Evolutionary conservation across 2,113 vertebrate genomes (phyloP).

Genomic region (Poeciliopsis occidentalis): DNA sequence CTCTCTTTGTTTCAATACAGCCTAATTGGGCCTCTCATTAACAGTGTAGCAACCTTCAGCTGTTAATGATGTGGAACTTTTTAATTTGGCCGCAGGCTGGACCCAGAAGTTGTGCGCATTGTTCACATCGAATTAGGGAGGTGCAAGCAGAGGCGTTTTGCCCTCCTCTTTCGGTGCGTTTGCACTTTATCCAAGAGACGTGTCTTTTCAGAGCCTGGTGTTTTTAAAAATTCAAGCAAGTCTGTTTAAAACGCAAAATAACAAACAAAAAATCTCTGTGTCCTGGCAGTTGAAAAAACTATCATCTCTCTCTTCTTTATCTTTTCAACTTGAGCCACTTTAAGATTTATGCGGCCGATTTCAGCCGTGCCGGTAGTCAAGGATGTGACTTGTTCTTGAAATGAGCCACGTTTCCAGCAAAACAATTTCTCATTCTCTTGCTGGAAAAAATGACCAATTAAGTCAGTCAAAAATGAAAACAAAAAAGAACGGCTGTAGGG

Average conservation of each 20-base stretch:
- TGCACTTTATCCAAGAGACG: neutral
- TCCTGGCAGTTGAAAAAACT: no score
- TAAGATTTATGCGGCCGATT: neutral
- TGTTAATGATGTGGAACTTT: slow-evolving; percentile 75
- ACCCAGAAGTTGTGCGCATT: slow-evolving; percentile 32
- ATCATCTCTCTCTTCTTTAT: neutral
- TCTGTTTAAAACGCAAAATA: neutral
- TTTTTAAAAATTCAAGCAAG: neutral
- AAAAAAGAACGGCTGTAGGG: neutral
- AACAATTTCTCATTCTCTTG: neutral
- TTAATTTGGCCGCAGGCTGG: slow-evolving; percentile 72
- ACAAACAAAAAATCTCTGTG: neutral
- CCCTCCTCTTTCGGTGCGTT: slow-evolving; percentile 46
- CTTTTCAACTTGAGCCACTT: neutral
- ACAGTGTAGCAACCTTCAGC: slow-evolving; percentile 68
- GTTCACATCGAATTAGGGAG: slow-evolving; percentile 54
- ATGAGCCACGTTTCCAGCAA: neutral
- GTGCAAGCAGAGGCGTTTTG: slow-evolving; percentile 11
- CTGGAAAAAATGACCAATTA: neutral
- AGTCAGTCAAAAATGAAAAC: neutral
- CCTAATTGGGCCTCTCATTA: slow-evolving; percentile 79
- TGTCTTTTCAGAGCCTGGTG: neutral
- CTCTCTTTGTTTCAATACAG: slow-evolving; percentile 53
- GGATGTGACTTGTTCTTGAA: neutral
- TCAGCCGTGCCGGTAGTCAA: no score